Base-by-base conservation (phyloP, 2,888 invertebrate genomes). In the Drosophila rellima region DNA sequence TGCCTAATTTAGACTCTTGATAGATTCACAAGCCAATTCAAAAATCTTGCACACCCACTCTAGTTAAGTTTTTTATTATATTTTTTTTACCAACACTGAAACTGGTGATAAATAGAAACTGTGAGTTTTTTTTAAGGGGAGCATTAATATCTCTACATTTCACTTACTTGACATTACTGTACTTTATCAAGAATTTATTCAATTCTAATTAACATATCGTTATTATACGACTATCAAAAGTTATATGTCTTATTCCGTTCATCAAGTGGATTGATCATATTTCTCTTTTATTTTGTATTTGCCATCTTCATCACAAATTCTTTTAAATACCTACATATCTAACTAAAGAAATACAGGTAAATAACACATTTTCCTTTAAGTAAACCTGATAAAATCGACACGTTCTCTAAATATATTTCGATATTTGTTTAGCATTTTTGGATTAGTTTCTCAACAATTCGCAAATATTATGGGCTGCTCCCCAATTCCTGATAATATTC, bases 351-450 rank as follows among this genome's bases (percentile, higher is more conserved):
- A n/a, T n/a, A n/a, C n/a, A n/a, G n/a, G n/a, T n/a, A n/a, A n/a
- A n/a, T n/a, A n/a, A n/a, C n/a, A n/a, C n/a, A n/a, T n/a, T n/a
- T n/a, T n/a, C n/a, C n/a, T n/a, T n/a, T n/a, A n/a, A n/a, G n/a
- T n/a, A n/a, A n/a, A n/a, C n/a, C n/a, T 20, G 13, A 13, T 42
- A 20, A 20, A 20, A 42, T 20, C 11, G 13, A 7, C 7, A n/a
- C 13, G 2, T 15, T 15, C 18, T 33, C 4, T 18, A 8, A 33
- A 18, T 13, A 33, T 33, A 18, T 15, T 26, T 23, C 35, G 13
- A 13, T 39, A 42, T 71, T 54, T 63, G 23, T 18, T 54, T 44
- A 39, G 57, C 26, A 50, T 55, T 70, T 52, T 44, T 33, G n/a
- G 61, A 62, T 37, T 55, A 42, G 23, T 60, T 55, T 37, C 54